Percentiles rank a stretch among this genome's conserved stretches.
phyloP scores from a whole-genome alignment of 2,888 invertebrate genomes.

The Drosophila maculinotata region DNA sequence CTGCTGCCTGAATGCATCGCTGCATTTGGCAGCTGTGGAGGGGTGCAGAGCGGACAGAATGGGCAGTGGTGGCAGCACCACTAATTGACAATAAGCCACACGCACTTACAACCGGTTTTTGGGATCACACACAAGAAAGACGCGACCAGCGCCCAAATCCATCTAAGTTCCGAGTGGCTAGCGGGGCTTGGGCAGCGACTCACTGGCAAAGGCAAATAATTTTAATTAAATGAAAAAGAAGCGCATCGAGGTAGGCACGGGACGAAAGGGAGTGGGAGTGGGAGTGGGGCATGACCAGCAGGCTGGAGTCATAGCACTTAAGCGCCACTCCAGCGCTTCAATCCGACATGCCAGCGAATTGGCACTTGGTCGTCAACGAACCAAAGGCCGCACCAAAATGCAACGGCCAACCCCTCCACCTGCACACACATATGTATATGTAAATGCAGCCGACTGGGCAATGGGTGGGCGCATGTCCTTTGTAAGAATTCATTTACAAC shows the following conservation, averaged over 20 bases:
- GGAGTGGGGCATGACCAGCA: conserved; percentile 21
- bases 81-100: conserved; percentile 75
- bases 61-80: conserved; percentile 20
- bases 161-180: conserved; percentile 59
- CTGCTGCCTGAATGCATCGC: conserved; percentile 63
- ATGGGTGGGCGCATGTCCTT: conserved; percentile 61
- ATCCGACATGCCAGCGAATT: conserved; percentile 73
- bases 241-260: conserved; percentile 44
- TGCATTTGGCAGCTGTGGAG: conserved; percentile 52
- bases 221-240: conserved; percentile 80
- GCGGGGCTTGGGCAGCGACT: conserved; percentile 33
- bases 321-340: conserved; percentile 73
- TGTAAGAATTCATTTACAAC: conserved; percentile 77
- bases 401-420: conserved; percentile 38
- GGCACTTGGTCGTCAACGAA: conserved; percentile 78
- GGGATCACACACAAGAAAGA: conserved; percentile 35
- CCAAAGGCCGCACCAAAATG: conserved; percentile 74
- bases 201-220: conserved; percentile 70
- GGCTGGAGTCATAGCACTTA: conserved; percentile 63
- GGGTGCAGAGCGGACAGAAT: neutral
- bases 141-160: conserved; percentile 48
- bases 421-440: conserved; percentile 12
- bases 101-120: conserved; percentile 57
- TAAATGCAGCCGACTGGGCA: conserved; percentile 38
- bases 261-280: neutral